A percentile compares a stretch with the other conserved stretches of the same genome.
These are phyloP conservation scores for Barypeithes pellucidus DNA, from an alignment of 2,888 invertebrate species.

Conservation along the genomic window DNA sequence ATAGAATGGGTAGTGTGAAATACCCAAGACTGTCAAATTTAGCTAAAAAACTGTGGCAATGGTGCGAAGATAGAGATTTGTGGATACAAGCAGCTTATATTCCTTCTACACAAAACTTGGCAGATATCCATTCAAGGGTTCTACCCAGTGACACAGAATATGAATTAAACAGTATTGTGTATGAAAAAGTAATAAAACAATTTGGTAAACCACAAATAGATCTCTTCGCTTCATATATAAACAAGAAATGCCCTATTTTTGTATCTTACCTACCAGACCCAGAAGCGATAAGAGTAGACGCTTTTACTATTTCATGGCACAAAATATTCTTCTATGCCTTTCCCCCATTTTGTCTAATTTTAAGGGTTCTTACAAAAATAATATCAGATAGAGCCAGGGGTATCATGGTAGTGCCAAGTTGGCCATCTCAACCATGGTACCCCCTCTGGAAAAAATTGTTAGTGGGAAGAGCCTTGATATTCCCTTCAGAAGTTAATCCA, in stretches of 20 bases:
- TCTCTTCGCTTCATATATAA: not conserved
- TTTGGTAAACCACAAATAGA: conserved; percentile 10
- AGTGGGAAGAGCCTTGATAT: not conserved
- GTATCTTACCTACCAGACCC: not conserved
- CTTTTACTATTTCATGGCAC: not conserved
- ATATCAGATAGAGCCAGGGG: not conserved
- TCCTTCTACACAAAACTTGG: not conserved
- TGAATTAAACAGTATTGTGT: not conserved
- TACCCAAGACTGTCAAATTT: not conserved
- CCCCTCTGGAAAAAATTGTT: not conserved
- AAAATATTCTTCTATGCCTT: not conserved
- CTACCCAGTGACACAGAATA: not conserved
- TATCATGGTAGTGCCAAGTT: not conserved
- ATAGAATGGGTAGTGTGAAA: not conserved
- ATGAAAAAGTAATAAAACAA: not conserved
- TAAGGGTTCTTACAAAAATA: not conserved
- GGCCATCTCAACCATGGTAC: not conserved
- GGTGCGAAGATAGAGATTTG: not conserved
- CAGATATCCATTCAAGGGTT: not conserved
- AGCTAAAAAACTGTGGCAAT: not conserved
- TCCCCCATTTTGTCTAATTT: not conserved
- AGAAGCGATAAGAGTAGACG: not conserved
- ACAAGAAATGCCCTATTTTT: not conserved
- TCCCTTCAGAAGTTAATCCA: not conserved
- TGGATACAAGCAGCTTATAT: not conserved